These are phyloP conservation scores for Muschampia staudingeri DNA, from an alignment of 2,888 invertebrate genomes.

Conservation along the genomic window DNA sequence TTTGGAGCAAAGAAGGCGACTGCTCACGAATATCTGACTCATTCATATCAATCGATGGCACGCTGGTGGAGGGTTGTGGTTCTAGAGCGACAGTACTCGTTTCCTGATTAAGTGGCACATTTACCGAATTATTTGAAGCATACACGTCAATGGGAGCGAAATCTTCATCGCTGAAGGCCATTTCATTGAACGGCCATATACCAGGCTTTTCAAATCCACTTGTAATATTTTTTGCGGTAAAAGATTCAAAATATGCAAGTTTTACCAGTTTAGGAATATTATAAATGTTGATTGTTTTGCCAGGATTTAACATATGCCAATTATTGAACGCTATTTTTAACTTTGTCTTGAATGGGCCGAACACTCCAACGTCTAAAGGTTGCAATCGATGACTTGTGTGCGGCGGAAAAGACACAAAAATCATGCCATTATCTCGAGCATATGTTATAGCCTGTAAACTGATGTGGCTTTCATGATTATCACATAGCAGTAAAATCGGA, in stretches of 20 bases:
- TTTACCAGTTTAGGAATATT: background rate
- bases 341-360: background rate
- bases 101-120: background rate
- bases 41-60: background rate
- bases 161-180: background rate
- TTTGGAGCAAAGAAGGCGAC: constrained; percentile 1
- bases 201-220: background rate
- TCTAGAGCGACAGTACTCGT: background rate
- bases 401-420: background rate
- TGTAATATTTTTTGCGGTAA: background rate
- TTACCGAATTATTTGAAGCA: background rate
- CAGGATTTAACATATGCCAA: background rate
- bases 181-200: background rate
- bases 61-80: background rate
- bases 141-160: background rate
- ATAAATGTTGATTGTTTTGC: background rate
- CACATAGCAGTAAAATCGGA: background rate
- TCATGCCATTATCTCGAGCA: background rate
- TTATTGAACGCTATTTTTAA: background rate
- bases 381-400: background rate
- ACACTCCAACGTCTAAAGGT: background rate
- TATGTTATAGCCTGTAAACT: background rate
- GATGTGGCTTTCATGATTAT: background rate
- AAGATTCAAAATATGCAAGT: constrained; percentile 1
- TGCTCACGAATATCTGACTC: background rate